Evolutionary conservation across 1,140 invertebrate species (phyloP).

Genomic region (Plectus sambesii): DNA sequence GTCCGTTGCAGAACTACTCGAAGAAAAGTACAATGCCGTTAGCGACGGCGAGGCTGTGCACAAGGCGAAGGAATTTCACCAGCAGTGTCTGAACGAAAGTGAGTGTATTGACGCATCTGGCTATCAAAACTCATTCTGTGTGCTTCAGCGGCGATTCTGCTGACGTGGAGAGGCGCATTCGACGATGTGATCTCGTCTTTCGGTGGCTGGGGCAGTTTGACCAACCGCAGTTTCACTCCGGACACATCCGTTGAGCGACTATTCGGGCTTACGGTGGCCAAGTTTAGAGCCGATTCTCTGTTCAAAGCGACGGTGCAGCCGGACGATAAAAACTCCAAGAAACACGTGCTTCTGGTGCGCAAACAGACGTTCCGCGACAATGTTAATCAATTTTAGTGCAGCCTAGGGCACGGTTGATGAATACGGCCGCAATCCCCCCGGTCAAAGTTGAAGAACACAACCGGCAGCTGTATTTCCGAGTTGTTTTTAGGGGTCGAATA

Average conservation of each 20-base stretch:
- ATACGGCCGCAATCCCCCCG: no score
- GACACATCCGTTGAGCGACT: slow-evolving; percentile 31
- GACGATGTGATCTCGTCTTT: slow-evolving; percentile 34
- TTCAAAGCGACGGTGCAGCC: slow-evolving; percentile 45
- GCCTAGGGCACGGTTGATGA: no score
- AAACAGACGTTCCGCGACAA: no score
- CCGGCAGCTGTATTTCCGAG: no score
- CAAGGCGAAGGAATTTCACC: slow-evolving; percentile 45
- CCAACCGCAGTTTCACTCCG: slow-evolving; percentile 12
- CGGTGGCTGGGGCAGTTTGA: slow-evolving; percentile 42
- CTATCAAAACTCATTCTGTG: slow-evolving; percentile 6
- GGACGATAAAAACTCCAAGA: slow-evolving; percentile 44
- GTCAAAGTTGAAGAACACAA: no score
- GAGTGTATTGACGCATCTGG: slow-evolving; percentile 13
- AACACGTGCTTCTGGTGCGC: slow-evolving; percentile 39
- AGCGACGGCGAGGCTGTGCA: slow-evolving; percentile 39
- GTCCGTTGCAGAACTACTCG: slow-evolving; percentile 34
- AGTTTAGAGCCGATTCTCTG: slow-evolving; percentile 39
- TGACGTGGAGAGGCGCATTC: slow-evolving; percentile 37
- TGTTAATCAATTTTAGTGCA: no score
- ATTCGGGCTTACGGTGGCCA: slow-evolving; percentile 41
- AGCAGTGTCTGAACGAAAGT: slow-evolving; percentile 46
- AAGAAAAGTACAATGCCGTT: slow-evolving; percentile 27
- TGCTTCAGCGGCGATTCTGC: slow-evolving; percentile 32
- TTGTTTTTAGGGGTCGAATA: no score